Evolutionary conservation across 2,113 vertebrate genomes (phyloP).

Genomic region (Orientallactaga bullata): DNA sequence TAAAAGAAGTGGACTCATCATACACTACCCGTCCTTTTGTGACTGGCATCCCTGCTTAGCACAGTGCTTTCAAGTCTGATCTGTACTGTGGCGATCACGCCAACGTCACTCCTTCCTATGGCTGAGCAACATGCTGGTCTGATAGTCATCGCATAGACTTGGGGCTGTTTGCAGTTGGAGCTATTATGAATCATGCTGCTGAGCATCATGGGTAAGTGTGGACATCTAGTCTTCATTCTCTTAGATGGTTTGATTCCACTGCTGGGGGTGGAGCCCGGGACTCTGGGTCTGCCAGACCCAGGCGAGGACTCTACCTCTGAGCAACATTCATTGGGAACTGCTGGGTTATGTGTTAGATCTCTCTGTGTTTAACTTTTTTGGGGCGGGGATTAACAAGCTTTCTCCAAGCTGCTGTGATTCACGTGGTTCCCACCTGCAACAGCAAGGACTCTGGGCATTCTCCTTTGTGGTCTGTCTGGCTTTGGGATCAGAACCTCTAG

Average conservation of each 20-base stretch:
- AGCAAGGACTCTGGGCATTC: background rate
- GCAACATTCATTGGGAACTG: background rate
- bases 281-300: background rate
- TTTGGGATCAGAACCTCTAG: background rate
- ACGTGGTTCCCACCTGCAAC: background rate
- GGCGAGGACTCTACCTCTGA: background rate
- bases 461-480: background rate
- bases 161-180: background rate
- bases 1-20: too few relatives aligned
- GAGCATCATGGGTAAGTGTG: background rate
- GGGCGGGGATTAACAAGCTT: background rate
- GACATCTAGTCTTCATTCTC: background rate
- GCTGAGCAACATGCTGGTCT: background rate
- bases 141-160: background rate
- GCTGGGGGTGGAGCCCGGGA: background rate
- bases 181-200: background rate
- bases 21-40: too few relatives aligned
- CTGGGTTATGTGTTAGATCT: background rate
- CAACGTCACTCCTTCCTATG: background rate
- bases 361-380: background rate
- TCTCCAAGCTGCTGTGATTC: background rate
- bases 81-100: too few relatives aligned
- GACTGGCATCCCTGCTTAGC: too few relatives aligned
- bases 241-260: background rate
- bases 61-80: too few relatives aligned